phyloP scores from a whole-genome alignment of 2,113 vertebrate species.

The Oceanodroma tethys region DNA sequence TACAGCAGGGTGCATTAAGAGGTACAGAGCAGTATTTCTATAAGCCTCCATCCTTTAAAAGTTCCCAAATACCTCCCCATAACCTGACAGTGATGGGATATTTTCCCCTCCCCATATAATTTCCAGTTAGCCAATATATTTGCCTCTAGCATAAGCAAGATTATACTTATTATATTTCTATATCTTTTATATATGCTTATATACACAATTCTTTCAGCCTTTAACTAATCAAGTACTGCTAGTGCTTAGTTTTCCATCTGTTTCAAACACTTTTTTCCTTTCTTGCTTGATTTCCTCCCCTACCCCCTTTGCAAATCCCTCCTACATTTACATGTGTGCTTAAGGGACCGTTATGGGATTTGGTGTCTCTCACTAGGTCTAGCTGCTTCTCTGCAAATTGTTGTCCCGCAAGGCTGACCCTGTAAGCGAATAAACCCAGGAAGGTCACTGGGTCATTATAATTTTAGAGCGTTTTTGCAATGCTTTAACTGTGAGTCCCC shows the following conservation, averaged over 20 bases:
- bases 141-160: background rate
- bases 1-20: background rate
- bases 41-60: background rate
- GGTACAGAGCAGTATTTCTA: background rate
- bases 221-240: background rate
- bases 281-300: background rate
- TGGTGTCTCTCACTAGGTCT: background rate
- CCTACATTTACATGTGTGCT: accelerated
- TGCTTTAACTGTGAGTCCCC: background rate
- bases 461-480: background rate
- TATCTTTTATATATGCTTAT: no score
- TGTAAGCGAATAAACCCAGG: background rate
- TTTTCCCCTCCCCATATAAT: background rate
- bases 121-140: background rate
- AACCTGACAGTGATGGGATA: background rate
- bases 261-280: background rate
- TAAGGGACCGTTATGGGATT: background rate
- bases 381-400: background rate
- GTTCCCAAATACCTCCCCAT: background rate
- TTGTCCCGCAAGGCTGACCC: background rate
- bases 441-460: background rate
- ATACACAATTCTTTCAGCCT: background rate
- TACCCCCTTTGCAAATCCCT: background rate
- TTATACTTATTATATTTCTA: background rate
- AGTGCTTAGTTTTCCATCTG: background rate